Base-by-base conservation (phyloP, 2,888 invertebrate species). In the Acanthacorydalis orientalis region DNA sequence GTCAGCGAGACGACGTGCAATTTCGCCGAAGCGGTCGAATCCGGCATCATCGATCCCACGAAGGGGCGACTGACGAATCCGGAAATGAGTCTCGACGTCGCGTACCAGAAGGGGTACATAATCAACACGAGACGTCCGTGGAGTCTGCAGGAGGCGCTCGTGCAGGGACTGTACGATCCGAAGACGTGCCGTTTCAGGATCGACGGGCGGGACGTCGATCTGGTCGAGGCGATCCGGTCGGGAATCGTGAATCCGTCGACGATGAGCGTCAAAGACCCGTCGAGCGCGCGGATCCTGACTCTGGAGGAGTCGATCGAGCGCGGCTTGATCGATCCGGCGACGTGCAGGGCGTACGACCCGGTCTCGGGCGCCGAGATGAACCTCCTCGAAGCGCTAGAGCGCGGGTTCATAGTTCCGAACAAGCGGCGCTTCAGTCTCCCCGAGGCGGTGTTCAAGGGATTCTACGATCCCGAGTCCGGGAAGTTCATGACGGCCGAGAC, bases 381-480 rank as follows among this genome's bases (percentile, higher is more conserved):
- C 32, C 69, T 93, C 7, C 79, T 78, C 37, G 89, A 91, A 60
- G 92, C 93, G 2, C 75, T 87, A 32, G 85, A 87, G 55, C 77
- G 83, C 47, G 88, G 89, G 31, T 68, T 89, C 32, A 77, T 90
- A 45, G 74, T 89, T 7, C 84, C 87, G 8, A 81, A 86, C 38
- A 85, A 87, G 61, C 78, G 82, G 46, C 85, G 83, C 62, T 78
- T 88, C 52, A 86, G 86, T 50, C 69, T 91, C 31, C 85, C 87
- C 1, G 89, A 90, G 67, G 91, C 91, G 2, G 82, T 92, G n/a
- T 84, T 84, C 58, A 83, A 86, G 65, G 90, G 90, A n/a, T 77
- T 86, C 52, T 91, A 90, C 59, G 88, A 93, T 68, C 82, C 85
- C 0, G 75, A 78, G 56, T 80, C 83, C 34, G 90, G 91, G 43